Conservation (phyloP, 2,797 vertebrate genomes). For the Bryconaethiops microstoma region DNA sequence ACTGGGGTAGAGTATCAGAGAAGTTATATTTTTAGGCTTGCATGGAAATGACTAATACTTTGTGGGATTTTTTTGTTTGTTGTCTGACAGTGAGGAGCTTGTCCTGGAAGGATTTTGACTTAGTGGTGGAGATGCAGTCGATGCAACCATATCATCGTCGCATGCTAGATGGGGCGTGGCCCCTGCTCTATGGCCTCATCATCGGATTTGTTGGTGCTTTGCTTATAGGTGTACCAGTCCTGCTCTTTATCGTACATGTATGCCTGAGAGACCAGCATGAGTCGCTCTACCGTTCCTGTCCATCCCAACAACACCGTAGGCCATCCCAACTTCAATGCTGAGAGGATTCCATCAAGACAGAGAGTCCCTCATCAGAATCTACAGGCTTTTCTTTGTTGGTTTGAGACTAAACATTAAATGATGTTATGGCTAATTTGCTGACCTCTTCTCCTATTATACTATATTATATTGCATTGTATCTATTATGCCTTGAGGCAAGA, state of each 20-base stretch:
- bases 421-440: background rate
- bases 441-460: background rate
- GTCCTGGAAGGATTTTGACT: conserved; percentile 69
- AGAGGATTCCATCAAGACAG: background rate
- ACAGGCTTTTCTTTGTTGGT: background rate
- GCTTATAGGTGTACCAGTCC: conserved; percentile 36
- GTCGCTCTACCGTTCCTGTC: background rate
- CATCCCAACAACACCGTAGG: background rate
- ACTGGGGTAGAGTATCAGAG: too few relatives aligned
- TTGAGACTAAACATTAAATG: background rate
- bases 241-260: conserved; percentile 55
- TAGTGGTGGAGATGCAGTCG: conserved; percentile 71
- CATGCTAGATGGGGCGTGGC: conserved; percentile 68
- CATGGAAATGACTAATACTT: background rate
- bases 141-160: conserved; percentile 68
- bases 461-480: background rate
- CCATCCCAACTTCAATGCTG: background rate
- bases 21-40: background rate
- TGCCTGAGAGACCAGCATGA: conserved; percentile 14
- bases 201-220: conserved; percentile 73
- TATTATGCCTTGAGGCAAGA: background rate
- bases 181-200: conserved; percentile 76
- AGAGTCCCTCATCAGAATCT: background rate
- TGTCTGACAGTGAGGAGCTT: conserved; percentile 63
- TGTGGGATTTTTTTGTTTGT: background rate